Conservation (phyloP, 2,888 invertebrate genomes). For the Taphrorychus bicolor region DNA sequence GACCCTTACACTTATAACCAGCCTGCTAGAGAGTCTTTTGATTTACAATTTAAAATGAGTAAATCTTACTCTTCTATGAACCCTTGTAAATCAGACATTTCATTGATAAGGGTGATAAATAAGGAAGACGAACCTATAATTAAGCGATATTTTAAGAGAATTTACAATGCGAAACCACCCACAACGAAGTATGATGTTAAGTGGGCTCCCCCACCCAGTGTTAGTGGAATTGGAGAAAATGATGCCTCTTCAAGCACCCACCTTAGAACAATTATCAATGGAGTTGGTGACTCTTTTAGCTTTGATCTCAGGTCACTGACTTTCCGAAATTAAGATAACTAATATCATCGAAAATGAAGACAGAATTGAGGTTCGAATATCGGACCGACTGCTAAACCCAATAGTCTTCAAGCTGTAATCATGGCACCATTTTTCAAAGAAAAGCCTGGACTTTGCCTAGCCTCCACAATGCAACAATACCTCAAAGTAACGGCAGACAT, state of each 20-base stretch:
- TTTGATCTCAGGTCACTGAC: neutral
- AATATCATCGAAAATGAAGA: neutral
- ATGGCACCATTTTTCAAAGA: neutral
- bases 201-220: conserved; percentile 5
- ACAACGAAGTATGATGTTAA: conserved; percentile 18
- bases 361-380: conserved; percentile 6
- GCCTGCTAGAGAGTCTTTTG: conserved; percentile 14
- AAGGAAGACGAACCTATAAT: conserved; percentile 7
- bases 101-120: neutral
- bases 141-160: conserved; percentile 20
- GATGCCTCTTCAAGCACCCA: neutral
- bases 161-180: conserved; percentile 19
- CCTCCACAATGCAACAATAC: neutral
- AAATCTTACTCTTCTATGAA: conserved; percentile 24
- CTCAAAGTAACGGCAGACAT: neutral
- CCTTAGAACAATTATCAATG: neutral
- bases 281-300: neutral
- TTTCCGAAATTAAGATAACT: neutral
- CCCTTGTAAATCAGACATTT: conserved; percentile 6
- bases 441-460: conserved; percentile 7
- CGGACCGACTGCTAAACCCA: neutral
- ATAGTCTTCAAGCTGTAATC: neutral
- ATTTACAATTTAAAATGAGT: neutral
- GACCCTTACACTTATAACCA: conserved; percentile 5
- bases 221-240: neutral